Evolutionary conservation across 1,140 invertebrate species (phyloP), one percentile per base, ranked within the genome.

Genomic region (Drosophila obscura): DNA sequence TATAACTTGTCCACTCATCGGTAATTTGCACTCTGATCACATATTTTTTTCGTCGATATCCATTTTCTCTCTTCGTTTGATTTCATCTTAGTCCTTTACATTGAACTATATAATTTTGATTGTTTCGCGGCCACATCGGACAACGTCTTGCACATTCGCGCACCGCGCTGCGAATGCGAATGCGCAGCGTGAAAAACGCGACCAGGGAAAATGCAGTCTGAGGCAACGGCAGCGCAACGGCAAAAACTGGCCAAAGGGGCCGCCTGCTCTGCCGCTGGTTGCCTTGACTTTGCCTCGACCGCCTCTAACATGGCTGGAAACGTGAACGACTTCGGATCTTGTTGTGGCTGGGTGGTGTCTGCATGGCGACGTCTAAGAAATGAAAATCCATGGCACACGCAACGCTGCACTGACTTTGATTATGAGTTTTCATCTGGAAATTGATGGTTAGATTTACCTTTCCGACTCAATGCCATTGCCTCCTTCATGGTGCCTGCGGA

Each of bases 241-340:
- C 22, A 26, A 65, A 67, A 64, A 73, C 71, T 64, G 69, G 59
- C 69, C 51, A 55, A 35, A 64, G 71, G 11, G 35, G 35, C 11
- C 4, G 73, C 57, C 57, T 43, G 66, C 49, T 31, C 24, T 48
- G 46, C 74, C 69, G 77, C 52, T 41, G 63, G 62, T 79, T 84
- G 71, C 82, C 82, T 82, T 87, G 82, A 82, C 78, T 87, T 87
- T 87, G 60, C 50, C 35, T 65, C 61, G 48, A 43, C 57, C 44
- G 49, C 52, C 49, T 51, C 26, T 9, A 11, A 15, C 13, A 5
- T 51, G 7, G n/a, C 45, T 45, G 59, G 41, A 58, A 57, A 52
- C 64, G 43, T 52, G 73, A 68, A 45, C 72, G 51, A 45, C 75
- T 79, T 69, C 46, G 59, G 51, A 49, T 68, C 22, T 56, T 45